Base-by-base conservation (phyloP, 1,140 invertebrate genomes). In the Batillaria attramentaria region DNA sequence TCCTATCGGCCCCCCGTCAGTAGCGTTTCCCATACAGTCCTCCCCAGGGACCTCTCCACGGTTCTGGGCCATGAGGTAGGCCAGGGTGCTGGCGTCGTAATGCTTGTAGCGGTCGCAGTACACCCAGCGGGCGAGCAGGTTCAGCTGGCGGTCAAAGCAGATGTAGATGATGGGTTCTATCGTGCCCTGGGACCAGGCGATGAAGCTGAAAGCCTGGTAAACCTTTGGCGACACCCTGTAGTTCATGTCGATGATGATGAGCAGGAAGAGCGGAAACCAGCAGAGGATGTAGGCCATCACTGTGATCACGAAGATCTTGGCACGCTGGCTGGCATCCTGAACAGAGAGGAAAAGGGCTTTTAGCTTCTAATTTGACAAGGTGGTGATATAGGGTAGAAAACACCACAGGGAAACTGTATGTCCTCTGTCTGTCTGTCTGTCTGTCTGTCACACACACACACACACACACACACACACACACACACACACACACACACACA, bases 251-350 rank as follows among this genome's bases (percentile, higher is more conserved):
- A 89, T 83, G 24, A 91, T 39, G 35, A 89, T 88, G 18, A 91
- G 83, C 8, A 89, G 78, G 79, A 90, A 91, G 37, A 90, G 83
- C 31, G 90, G 90, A 79, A 90, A 91, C 90, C 90, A 91, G 75
- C 89, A 89, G 10, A 91, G 42, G 16, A 89, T 81, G 77, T 87
- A 90, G 18, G 86, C 79, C 8, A 87, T 77, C 0, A 84, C 84
- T 39, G 89, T 88, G 18, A 86, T 81, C 43, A 90, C 87, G 81
- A 90, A 87, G 24, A 90, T 87, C 76, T 88, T 87, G 39, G 87
- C 88, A 33, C 89, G 84, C 73, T 88, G 87, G 72, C 85, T 84
- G 20, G 88, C 88, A 62, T 88, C 84, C 54, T 83, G 77, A 28
- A 89, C n/a, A n/a, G n/a, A n/a, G n/a, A n/a, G n/a, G n/a, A n/a